A percentile compares a stretch with the other conserved stretches of the same genome.
These are phyloP conservation scores for Brachirus orientalis DNA, from an alignment of 2,113 vertebrate genomes.

Conservation along the genomic window DNA sequence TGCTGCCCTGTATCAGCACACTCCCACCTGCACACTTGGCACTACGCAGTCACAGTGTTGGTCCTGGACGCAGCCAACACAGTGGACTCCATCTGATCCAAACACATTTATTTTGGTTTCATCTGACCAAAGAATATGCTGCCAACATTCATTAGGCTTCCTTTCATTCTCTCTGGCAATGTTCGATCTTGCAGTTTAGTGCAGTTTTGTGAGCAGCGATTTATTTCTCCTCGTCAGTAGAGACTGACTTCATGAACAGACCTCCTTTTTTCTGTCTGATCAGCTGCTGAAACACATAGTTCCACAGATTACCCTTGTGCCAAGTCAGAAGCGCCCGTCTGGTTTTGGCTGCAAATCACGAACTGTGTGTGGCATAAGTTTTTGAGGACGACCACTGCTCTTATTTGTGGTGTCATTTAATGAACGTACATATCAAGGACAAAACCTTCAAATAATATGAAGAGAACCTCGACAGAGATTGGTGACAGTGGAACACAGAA, in stretches of 20 bases:
- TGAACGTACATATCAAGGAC: too few relatives aligned
- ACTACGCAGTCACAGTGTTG: not conserved
- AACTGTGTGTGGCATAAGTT: not conserved
- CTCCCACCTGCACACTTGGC: not conserved
- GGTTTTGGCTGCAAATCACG: not conserved
- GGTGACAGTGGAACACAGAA: too few relatives aligned
- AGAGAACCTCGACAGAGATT: not conserved
- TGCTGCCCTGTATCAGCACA: not conserved
- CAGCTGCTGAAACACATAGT: not conserved
- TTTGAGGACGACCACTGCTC: not conserved
- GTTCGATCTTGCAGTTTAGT: not conserved
- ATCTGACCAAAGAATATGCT: not conserved
- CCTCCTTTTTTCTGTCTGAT: not conserved
- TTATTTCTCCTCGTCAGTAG: not conserved
- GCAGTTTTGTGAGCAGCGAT: not conserved
- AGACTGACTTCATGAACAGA: not conserved
- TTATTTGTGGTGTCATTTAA: not conserved
- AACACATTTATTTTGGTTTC: slow-evolving; percentile 12
- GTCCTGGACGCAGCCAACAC: not conserved
- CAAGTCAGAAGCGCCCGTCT: not conserved
- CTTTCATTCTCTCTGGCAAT: not conserved
- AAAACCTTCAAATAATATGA: not conserved
- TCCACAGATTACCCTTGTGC: not conserved
- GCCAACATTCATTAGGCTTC: not conserved
- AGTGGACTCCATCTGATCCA: slow-evolving; percentile 8